Evolutionary conservation across 2,797 vertebrate species (phyloP), one percentile per base, ranked within the genome.

Genomic region (Galagoides demidoff): DNA sequence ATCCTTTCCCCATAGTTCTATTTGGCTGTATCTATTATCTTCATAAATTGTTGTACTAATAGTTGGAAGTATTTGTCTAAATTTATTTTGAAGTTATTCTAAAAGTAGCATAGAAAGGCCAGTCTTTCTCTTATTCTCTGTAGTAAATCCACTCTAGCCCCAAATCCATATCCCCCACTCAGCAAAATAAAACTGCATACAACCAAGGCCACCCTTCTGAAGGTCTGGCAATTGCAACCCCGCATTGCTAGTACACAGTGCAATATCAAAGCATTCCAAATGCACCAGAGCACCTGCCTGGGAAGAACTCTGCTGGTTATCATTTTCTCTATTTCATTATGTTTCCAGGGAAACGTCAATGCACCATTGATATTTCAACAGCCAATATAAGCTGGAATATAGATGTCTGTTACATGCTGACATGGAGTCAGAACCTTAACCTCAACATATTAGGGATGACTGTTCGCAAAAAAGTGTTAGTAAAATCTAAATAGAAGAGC

Each of bases 401-500:
- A 82, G 59, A 66, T 34, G 37, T 34, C 43, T 34, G 74, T 82
- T 55, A 73, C 29, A 94, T 19, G 4, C n/a, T 79, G 17, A 5
- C 29, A 55, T 78, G 6, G 85, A 73, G 7, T 92, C 25, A 94
- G 57, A 92, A 63, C 29, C 12, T 96, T 82, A 77, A 85, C 82
- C 57, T 45, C 57, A 85, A 29, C 68, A 17, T 39, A 22, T 20
- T 11, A 5, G 12, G 6, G 43, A n/a, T 20, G n/a, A 34, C 7
- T 66, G 27, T 89, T 85, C 63, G 20, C 7, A 63, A 68, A 96
- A 34, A 96, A 34, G 34, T 39, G 5, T 79, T 77, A 92, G n/a
- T 63, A 88, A 94, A 89, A 57, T 9, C 43, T 93, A n/a, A 77
- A 73, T 68, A 76, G 37, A 66, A 96, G 27, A 34, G 49, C 16